phyloP scores from a whole-genome alignment of 2,113 vertebrate genomes.

The Holacanthus passer region DNA sequence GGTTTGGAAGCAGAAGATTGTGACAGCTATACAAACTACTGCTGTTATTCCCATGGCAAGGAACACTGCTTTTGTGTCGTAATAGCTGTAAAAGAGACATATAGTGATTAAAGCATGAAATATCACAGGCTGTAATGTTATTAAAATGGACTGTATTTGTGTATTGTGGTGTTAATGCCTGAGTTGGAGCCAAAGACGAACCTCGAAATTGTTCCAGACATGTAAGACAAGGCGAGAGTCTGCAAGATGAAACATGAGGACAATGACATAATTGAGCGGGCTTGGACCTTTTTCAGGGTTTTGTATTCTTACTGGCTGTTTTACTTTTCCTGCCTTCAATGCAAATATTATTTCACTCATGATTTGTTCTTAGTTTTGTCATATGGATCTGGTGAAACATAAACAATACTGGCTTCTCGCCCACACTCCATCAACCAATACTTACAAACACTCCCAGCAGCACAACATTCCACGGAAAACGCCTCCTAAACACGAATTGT shows the following conservation, averaged over 20 bases:
- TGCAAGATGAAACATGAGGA: constrained; percentile 67
- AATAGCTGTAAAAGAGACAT: constrained; percentile 81
- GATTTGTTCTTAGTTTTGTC: neutral
- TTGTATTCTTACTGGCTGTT: neutral
- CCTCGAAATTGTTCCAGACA: constrained; percentile 94
- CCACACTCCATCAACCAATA: constrained; percentile 52
- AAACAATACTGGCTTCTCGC: neutral
- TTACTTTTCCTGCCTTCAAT: neutral
- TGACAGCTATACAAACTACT: constrained; percentile 90
- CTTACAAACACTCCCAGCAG: constrained; percentile 93
- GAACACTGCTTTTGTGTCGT: constrained; percentile 89
- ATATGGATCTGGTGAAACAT: neutral
- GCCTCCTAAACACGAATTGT: constrained; percentile 86
- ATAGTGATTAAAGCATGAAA: constrained; percentile 3
- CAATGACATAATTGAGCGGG: neutral
- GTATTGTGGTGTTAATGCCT: neutral
- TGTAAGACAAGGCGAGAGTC: constrained; percentile 93
- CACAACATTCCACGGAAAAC: constrained; percentile 94
- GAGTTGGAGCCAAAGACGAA: constrained; percentile 65
- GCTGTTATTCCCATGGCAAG: constrained; percentile 92
- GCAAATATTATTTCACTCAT: neutral
- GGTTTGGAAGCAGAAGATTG: constrained; percentile 97
- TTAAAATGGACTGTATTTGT: constrained; percentile 5
- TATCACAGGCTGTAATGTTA: neutral
- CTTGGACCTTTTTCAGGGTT: neutral